Evolutionary conservation across 2,113 vertebrate species (phyloP).

Genomic region (Rutilus rutilus): DNA sequence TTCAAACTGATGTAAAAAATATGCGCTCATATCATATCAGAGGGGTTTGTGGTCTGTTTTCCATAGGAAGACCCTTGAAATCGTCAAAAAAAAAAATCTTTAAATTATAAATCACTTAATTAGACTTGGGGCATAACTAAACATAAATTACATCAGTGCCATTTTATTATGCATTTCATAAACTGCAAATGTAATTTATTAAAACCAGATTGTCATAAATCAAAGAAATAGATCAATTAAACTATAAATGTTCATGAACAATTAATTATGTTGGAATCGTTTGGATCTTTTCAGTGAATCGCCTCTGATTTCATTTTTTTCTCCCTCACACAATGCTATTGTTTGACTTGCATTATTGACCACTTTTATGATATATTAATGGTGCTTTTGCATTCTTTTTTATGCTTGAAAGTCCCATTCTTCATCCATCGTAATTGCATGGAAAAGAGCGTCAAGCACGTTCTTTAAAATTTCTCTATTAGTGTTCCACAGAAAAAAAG

Average conservation of each 20-base stretch:
- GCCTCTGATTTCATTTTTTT: too few relatives aligned
- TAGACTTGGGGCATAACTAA: not conserved
- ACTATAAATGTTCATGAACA: not conserved
- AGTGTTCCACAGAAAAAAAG: too few relatives aligned
- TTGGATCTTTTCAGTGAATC: too few relatives aligned
- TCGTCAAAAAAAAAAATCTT: not conserved
- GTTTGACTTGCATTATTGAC: too few relatives aligned
- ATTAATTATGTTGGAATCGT: not conserved
- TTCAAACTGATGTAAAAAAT: not conserved
- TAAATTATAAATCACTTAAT: not conserved
- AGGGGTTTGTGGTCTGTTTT: conserved; percentile 6
- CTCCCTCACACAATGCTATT: too few relatives aligned
- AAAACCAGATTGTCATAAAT: not conserved
- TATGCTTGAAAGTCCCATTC: too few relatives aligned
- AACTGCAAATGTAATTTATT: not conserved
- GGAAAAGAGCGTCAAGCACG: too few relatives aligned
- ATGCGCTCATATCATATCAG: conserved; percentile 8
- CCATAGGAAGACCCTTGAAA: not conserved
- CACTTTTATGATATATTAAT: too few relatives aligned
- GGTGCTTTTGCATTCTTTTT: too few relatives aligned
- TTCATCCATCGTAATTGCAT: too few relatives aligned
- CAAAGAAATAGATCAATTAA: not conserved
- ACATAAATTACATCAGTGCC: not conserved
- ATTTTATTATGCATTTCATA: conserved; percentile 1
- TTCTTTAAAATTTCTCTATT: too few relatives aligned